Percentiles rank a stretch among this genome's conserved stretches.
Evolutionary conservation across 2,113 vertebrate species (phyloP).

Genomic region (Pagrus major): DNA sequence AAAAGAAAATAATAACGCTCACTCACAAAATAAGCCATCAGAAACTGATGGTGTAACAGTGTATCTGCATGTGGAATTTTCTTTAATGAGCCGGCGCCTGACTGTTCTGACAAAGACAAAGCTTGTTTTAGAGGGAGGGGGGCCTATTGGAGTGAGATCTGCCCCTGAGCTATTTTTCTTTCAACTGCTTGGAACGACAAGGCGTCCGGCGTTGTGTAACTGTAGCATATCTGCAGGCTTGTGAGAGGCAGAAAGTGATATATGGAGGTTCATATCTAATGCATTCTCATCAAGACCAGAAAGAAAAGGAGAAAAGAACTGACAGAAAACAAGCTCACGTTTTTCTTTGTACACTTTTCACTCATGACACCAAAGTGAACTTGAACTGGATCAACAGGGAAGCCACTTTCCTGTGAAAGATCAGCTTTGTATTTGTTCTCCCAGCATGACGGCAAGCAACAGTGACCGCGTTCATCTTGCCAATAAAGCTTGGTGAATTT

Average conservation of each 20-base stretch:
- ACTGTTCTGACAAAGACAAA: conserved; percentile 26
- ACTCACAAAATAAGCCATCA: conserved; percentile 7
- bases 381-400: conserved; percentile 26
- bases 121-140: neutral
- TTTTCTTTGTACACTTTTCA: conserved; percentile 21
- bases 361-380: conserved; percentile 41
- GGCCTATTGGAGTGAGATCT: neutral
- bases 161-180: conserved; percentile 32
- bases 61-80: conserved; percentile 5
- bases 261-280: neutral
- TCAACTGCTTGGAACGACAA: conserved; percentile 21
- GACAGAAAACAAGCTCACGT: conserved; percentile 13
- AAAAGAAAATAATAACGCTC: conserved; percentile 28
- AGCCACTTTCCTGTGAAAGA: conserved; percentile 55
- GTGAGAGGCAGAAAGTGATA: neutral
- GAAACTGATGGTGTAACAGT: conserved; percentile 10
- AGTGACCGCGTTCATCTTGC: conserved; percentile 56
- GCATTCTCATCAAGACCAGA: conserved; percentile 1
- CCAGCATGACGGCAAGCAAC: conserved; percentile 58
- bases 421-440: conserved; percentile 69
- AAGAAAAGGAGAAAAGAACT: neutral
- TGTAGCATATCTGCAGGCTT: neutral
- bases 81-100: neutral
- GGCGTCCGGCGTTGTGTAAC: neutral
- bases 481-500: conserved; percentile 76